Evolutionary conservation across 1,140 invertebrate species (phyloP).

Genomic region (Augochlora pura): DNA sequence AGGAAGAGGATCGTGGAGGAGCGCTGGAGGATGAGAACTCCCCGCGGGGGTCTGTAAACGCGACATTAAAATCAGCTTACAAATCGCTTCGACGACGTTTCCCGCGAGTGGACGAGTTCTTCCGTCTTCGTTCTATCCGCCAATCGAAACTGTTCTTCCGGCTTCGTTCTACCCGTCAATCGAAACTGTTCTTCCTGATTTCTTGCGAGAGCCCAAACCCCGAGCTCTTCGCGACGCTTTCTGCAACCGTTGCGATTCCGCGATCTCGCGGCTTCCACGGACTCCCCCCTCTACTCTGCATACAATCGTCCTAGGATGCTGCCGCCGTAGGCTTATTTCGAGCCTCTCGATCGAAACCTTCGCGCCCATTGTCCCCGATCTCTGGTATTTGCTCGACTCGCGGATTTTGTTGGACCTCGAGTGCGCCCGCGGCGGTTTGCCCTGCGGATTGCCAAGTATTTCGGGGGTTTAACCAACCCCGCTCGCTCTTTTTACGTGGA

Average conservation of each 20-base stretch:
- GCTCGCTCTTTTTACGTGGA: no score
- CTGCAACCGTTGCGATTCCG: slow-evolving; percentile 59
- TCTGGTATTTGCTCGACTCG: not conserved
- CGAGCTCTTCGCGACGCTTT: slow-evolving; percentile 36
- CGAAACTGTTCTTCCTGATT: slow-evolving; percentile 25
- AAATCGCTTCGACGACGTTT: slow-evolving; percentile 66
- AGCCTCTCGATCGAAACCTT: slow-evolving; percentile 24
- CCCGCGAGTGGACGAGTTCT: slow-evolving; percentile 46
- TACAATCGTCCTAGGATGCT: slow-evolving; percentile 45
- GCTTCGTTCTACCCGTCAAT: slow-evolving; percentile 10
- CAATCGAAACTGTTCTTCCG: slow-evolving; percentile 20
- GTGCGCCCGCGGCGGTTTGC: not conserved
- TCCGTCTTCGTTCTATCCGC: not conserved
- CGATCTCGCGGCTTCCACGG: slow-evolving; percentile 44
- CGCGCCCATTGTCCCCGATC: not conserved
- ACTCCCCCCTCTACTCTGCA: slow-evolving; percentile 23
- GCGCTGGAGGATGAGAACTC: slow-evolving; percentile 9
- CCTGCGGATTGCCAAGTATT: not conserved
- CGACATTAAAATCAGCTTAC: slow-evolving; percentile 72
- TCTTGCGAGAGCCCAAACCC: not conserved
- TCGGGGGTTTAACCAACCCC: not conserved
- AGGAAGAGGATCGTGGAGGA: no score
- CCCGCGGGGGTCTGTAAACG: slow-evolving; percentile 65
- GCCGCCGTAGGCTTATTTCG: slow-evolving; percentile 46
- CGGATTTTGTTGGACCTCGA: not conserved